Base-by-base conservation (phyloP, 2,797 vertebrate species). In the Parotocinclus haroldoi region DNA sequence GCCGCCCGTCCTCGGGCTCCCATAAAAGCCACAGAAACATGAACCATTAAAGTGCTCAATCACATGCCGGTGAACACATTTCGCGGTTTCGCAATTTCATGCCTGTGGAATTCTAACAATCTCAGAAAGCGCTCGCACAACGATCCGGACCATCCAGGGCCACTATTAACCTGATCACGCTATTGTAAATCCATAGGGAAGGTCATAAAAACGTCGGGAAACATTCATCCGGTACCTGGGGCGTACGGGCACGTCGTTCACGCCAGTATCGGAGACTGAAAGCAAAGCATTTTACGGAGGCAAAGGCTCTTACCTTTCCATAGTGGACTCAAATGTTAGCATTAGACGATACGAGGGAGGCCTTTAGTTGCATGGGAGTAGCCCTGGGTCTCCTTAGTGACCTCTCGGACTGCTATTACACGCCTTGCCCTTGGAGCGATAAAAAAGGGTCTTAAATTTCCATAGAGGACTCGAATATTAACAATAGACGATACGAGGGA, bases 21-120 rank as follows among this genome's bases (percentile, higher is more conserved):
- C 61, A 63, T 71, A 76, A 69, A 57, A 60, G 55, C 59, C 63
- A 57, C 44, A 37, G 44, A 58, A 54, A 69, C 63, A 19, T 53
- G 66, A 36, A 65, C 55, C 60, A 69, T 74, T 66, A 66, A 74
- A 76, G 51, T 60, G 72, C 58, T 72, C 74, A 76, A 76, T 76
- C 74, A 76, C 77, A 69, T 61, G 74, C 46, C 63, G 63, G 69
- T 44, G 60, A 74, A 62, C 49, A 63, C 55, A 39, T 76, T 76
- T 76, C 65, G 12, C 62, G 72, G 73, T 27, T 70, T 66, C 36
- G 55, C 58, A 72, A 67, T 67, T 76, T 69, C 69, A 69, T 63
- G 60, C 66, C 62, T 69, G 37, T 69, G 69, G 62, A 68, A 54
- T 63, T 60, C 62, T 57, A 69, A 74, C 58, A 69, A 72, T 70